These are phyloP conservation scores for Cephus spinipes DNA, from an alignment of 2,888 invertebrate genomes.

Conservation along the genomic window DNA sequence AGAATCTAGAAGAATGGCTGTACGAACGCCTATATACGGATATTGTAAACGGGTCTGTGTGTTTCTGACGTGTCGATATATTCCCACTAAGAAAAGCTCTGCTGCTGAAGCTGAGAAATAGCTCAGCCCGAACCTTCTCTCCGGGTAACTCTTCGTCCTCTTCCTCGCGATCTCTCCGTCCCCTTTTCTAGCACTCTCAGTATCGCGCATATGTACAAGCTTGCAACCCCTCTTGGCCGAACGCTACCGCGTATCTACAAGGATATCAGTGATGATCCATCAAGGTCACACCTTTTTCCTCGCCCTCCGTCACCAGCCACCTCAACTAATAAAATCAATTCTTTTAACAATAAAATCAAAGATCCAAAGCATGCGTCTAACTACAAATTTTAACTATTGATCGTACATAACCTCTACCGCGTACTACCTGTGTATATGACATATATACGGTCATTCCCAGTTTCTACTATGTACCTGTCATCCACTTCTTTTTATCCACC, in stretches of 20 bases:
- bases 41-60: constrained; percentile 56
- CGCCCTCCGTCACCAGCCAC: not conserved
- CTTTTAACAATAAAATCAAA: not conserved
- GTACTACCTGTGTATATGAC: not conserved
- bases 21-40: constrained; percentile 39
- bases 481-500: constrained; percentile 12
- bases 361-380: not conserved
- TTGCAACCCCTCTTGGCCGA: not conserved
- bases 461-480: constrained; percentile 13
- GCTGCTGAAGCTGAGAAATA: constrained; percentile 66
- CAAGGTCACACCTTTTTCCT: constrained; percentile 5
- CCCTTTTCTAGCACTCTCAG: constrained; percentile 18
- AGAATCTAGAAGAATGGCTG: not conserved
- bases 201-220: constrained; percentile 3
- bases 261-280: not conserved
- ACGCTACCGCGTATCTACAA: not conserved
- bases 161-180: constrained; percentile 28
- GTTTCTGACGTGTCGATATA: constrained; percentile 64
- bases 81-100: constrained; percentile 64
- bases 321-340: not conserved
- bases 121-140: constrained; percentile 42
- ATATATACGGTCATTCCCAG: not conserved
- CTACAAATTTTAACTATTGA: not conserved
- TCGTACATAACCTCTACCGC: not conserved
- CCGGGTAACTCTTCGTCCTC: not conserved